Percentiles rank a stretch among this genome's conserved stretches.
Evolutionary conservation across 2,113 vertebrate species (phyloP).

Genomic region (Gracilinanus agilis): DNA sequence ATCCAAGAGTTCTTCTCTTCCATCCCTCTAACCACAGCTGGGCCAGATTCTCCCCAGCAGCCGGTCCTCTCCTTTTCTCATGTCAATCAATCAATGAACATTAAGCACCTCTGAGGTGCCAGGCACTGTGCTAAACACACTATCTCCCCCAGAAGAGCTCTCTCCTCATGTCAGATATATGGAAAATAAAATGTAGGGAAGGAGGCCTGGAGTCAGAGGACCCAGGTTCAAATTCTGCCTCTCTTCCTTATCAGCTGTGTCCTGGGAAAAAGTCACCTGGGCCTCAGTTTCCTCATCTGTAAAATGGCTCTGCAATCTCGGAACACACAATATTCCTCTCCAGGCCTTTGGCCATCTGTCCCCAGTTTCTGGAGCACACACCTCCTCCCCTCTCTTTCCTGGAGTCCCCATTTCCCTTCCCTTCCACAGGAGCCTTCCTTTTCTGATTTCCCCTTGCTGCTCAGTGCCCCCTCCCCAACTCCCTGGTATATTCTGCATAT

Average conservation of each 20-base stretch:
- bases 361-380: neutral
- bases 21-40: neutral
- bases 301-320: neutral
- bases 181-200: neutral
- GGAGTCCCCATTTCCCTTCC: neutral
- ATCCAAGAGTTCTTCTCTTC: neutral
- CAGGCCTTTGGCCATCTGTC: neutral
- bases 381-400: no score
- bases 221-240: no score
- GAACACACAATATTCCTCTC: neutral
- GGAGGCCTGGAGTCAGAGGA: neutral
- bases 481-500: neutral
- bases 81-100: neutral
- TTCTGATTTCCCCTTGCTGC: neutral
- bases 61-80: neutral
- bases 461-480: neutral
- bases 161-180: neutral
- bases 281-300: neutral
- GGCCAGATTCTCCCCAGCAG: neutral
- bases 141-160: neutral
- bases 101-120: neutral
- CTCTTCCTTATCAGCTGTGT: neutral
- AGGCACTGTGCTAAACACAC: no score
- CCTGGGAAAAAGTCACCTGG: neutral
- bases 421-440: neutral